Percentiles rank a stretch among this genome's conserved stretches.
Conservation (phyloP, 2,113 vertebrate genomes). For the Willisornis vidua region DNA sequence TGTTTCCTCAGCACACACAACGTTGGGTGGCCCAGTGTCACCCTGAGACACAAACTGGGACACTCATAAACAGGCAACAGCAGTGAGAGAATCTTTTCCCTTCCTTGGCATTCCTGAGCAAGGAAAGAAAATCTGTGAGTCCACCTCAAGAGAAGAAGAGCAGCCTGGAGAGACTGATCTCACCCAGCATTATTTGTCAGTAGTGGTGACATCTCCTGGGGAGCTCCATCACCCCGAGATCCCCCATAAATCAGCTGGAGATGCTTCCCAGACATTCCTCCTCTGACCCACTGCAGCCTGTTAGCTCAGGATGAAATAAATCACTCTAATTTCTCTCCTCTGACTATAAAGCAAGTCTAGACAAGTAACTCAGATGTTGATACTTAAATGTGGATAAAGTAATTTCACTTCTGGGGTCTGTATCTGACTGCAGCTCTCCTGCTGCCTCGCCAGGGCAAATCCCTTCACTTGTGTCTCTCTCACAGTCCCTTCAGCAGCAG, state of each 20-base stretch:
- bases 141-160: neutral
- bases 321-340: slow-evolving; percentile 12
- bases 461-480: neutral
- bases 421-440: neutral
- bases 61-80: fast-evolving
- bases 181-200: neutral
- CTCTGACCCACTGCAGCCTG: neutral
- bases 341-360: slow-evolving; percentile 25
- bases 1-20: neutral
- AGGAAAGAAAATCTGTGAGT: neutral
- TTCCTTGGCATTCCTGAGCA: neutral
- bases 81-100: neutral
- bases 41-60: neutral
- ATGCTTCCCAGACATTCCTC: neutral
- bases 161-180: neutral
- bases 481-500: neutral
- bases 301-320: neutral
- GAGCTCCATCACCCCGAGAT: neutral
- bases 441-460: neutral
- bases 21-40: fast-evolving
- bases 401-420: slow-evolving; percentile 16
- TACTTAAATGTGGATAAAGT: neutral
- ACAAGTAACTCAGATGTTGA: neutral
- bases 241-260: neutral
- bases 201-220: neutral